Conservation (phyloP, 2,888 invertebrate genomes). For the Phyllotreta striolata region DNA sequence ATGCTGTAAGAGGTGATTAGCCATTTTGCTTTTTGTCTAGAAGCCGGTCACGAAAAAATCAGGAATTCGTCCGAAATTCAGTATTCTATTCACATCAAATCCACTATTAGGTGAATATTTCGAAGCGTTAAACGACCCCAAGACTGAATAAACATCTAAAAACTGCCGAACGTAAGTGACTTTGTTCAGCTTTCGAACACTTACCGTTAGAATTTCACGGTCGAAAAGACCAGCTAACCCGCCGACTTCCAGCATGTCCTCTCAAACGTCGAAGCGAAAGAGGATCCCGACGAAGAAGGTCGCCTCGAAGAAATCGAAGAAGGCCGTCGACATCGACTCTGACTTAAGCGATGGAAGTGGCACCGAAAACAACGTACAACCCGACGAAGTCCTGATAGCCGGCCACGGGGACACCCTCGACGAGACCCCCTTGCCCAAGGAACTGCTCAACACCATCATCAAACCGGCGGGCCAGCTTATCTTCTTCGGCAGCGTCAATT, state of each 20-base stretch:
- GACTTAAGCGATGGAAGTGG: slow-evolving; percentile 60
- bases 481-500: slow-evolving; percentile 87
- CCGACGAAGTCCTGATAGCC: slow-evolving; percentile 65
- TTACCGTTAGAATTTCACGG: slow-evolving; percentile 1
- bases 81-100: slow-evolving; percentile 24
- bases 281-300: slow-evolving; percentile 56
- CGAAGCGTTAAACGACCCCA: slow-evolving; percentile 8
- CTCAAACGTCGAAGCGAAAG: slow-evolving; percentile 58
- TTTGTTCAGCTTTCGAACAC: not conserved
- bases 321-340: slow-evolving; percentile 60
- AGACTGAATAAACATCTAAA: not conserved
- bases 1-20: slow-evolving; percentile 46
- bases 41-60: slow-evolving; percentile 40
- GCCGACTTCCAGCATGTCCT: slow-evolving; percentile 34
- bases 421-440: slow-evolving; percentile 72
- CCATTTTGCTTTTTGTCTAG: slow-evolving; percentile 53
- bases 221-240: slow-evolving; percentile 2
- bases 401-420: slow-evolving; percentile 65
- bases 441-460: slow-evolving; percentile 70
- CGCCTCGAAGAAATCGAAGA: slow-evolving; percentile 55
- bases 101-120: slow-evolving; percentile 1
- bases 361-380: slow-evolving; percentile 58
- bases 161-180: slow-evolving; percentile 16
- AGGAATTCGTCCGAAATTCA: slow-evolving; percentile 19
- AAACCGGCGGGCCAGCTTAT: slow-evolving; percentile 78